Base-by-base conservation (phyloP, 2,113 vertebrate species). In the Gobiocypris rarus region DNA sequence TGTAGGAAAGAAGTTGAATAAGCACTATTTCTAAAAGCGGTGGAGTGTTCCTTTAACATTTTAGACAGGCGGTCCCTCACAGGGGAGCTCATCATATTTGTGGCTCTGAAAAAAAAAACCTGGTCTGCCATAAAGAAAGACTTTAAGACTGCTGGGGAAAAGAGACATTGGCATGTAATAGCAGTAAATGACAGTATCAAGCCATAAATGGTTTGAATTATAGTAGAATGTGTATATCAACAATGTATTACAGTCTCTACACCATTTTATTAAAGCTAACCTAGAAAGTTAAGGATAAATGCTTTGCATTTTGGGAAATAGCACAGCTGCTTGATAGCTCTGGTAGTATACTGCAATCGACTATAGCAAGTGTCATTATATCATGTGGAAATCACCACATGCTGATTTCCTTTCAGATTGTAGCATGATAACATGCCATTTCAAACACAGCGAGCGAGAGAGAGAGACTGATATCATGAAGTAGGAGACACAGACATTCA, bases 381-480 rank as follows among this genome's bases (percentile, higher is more conserved):
- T 80, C 77, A 34, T 80, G 43, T 80, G 77, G 3, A 45, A 80
- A 65, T 22, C 67, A 11, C 52, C 61, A 28, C 59, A 65, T 50
- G n/a, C 58, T 80, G 38, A 78, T 63, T 63, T 61, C 41, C 56
- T 45, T 79, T 79, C 63, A 69, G 52, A 63, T 34, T 83, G 43
- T 75, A 81, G 75, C 31, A 48, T 74, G 52, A 85, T 83, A 83
- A 43, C n/a, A 50, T 74, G 31, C 82, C 74, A 83, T 75, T 83
- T 76, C 65, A 76, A 70, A 52, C 15, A n/a, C 31, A 81, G 70
- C 54, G 43, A 70, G 54, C 71, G 34, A n/a, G n/a, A 56, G 52
- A 17, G 80, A 73, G 28, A 38, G 31, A 38, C 34, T 22, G 73
- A 3, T 67, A 67, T 50, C 17, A 80, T 80, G 45, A 5, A 56